A percentile compares a stretch with the other conserved stretches of the same genome.
Conservation (phyloP, 2,113 vertebrate species). For the pig (Sus scrofa) region T2T-Sscrofa CM000824.6:170136501-170137000, state of each 20-base stretch:
- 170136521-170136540: constrained; percentile 38
- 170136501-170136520: neutral
- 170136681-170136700: constrained; percentile 34
- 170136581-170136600: constrained; percentile 36
- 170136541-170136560: constrained; percentile 83
- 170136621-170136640: constrained; percentile 45
- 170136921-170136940: neutral
- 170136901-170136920: neutral
- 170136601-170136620: neutral
- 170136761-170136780: neutral
- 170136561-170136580: neutral
- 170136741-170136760: neutral
- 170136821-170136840: neutral
- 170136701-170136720: constrained; percentile 46
- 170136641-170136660: neutral
- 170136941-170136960: neutral
- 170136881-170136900: neutral
- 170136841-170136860: neutral
- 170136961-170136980: neutral
- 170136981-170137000: neutral
- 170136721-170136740: constrained; percentile 29
- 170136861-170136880: neutral
- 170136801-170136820: neutral
- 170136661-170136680: constrained; percentile 42
- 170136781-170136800: neutral